A percentile compares a stretch with the other conserved stretches of the same genome.
Conservation (phyloP, 1,140 invertebrate genomes). For the Anadara kagoshimensis region DNA sequence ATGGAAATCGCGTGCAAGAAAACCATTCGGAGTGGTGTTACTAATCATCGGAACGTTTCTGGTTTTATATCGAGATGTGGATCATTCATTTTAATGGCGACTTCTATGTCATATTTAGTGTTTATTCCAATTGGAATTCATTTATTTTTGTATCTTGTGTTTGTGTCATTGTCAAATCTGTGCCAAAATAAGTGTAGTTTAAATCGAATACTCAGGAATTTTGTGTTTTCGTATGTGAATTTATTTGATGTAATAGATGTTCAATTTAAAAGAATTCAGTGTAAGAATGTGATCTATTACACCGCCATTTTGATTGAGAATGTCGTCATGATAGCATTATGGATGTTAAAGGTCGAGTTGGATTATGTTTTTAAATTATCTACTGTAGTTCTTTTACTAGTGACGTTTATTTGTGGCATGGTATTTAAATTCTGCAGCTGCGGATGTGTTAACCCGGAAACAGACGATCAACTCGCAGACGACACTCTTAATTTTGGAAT, state of each 20-base stretch:
- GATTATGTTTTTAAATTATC: constrained; percentile 34
- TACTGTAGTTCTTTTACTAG: constrained; percentile 19
- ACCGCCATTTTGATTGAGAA: constrained; percentile 35
- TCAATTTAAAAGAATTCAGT: constrained; percentile 25
- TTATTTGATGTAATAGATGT: constrained; percentile 33
- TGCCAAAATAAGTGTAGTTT: constrained; percentile 19
- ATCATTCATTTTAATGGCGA: constrained; percentile 28
- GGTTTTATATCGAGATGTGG: constrained; percentile 31
- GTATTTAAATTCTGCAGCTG: constrained; percentile 40
- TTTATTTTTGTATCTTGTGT: constrained; percentile 27
- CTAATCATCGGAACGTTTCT: constrained; percentile 31
- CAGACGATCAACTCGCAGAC: constrained; percentile 24
- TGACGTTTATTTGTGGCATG: constrained; percentile 33
- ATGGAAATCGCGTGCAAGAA: constrained; percentile 20
- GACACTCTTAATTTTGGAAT: constrained; percentile 24
- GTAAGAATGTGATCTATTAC: constrained; percentile 39
- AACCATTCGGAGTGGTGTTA: constrained; percentile 28
- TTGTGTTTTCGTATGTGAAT: constrained; percentile 24
- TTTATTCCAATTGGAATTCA: constrained; percentile 31
- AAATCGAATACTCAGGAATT: constrained; percentile 8
- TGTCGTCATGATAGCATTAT: constrained; percentile 33
- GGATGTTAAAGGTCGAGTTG: constrained; percentile 24
- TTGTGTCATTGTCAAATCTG: constrained; percentile 17
- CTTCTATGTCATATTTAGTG: constrained; percentile 18
- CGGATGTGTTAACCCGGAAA: constrained; percentile 26